Conservation (phyloP, 2,797 vertebrate genomes). For the Heterohyrax brucei region DNA sequence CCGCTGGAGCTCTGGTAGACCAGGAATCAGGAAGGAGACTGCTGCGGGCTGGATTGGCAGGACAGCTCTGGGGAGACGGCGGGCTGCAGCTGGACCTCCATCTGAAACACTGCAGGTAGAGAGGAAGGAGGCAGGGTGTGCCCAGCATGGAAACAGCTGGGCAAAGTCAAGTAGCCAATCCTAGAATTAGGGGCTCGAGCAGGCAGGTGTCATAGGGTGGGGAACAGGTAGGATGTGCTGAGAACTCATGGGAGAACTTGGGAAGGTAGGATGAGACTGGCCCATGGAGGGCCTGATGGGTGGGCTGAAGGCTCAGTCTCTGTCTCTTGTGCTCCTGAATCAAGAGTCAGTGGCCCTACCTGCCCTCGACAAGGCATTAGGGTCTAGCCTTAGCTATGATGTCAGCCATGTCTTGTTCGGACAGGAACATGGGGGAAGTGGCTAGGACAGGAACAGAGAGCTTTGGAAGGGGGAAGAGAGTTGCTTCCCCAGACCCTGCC, state of each 20-base stretch:
- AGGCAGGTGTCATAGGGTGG: neutral
- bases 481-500: rapidly evolving
- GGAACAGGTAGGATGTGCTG: neutral
- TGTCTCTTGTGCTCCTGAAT: neutral
- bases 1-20: neutral
- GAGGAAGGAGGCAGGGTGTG: neutral
- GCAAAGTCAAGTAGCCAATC: neutral
- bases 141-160: neutral
- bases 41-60: neutral
- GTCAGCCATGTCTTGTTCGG: neutral
- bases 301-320: neutral
- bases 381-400: neutral
- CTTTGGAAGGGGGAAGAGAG: neutral
- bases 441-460: neutral
- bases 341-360: rapidly evolving
- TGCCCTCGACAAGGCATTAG: neutral
- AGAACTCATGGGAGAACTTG: neutral
- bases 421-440: neutral
- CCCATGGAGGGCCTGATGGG: rapidly evolving
- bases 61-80: neutral
- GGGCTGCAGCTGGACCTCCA: neutral
- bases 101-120: neutral
- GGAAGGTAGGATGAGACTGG: neutral
- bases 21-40: neutral
- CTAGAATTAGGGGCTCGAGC: neutral